Conservation (phyloP, 2,888 invertebrate species). For the Eumerus sabulonum region DNA sequence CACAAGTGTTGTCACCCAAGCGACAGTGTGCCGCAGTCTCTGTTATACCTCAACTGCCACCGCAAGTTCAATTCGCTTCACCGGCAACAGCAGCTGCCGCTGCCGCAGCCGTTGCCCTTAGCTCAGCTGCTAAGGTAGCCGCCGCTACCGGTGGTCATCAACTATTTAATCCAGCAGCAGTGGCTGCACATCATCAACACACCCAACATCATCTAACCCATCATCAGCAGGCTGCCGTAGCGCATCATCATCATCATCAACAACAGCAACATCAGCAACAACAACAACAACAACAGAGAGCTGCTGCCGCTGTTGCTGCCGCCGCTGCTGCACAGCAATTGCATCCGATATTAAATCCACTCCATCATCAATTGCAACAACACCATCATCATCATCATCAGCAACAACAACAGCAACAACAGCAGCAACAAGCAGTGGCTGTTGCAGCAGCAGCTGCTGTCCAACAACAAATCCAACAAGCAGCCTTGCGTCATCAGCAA, state of each 20-base stretch:
- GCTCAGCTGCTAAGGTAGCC: conserved; percentile 71
- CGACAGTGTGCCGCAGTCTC: conserved; percentile 79
- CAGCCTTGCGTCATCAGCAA: conserved; percentile 72
- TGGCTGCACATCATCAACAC: conserved; percentile 64
- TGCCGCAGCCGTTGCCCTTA: conserved; percentile 72
- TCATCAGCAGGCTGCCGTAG: conserved; percentile 67
- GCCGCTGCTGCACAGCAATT: conserved; percentile 76
- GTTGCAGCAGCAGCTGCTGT: conserved; percentile 65
- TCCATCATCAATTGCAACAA: conserved; percentile 72
- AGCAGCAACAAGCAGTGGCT: conserved; percentile 72
- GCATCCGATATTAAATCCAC: conserved; percentile 79
- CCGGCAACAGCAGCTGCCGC: conserved; percentile 78
- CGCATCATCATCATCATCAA: conserved; percentile 68
- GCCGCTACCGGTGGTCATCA: conserved; percentile 75
- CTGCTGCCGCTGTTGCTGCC: conserved; percentile 70
- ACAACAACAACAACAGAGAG: conserved; percentile 64
- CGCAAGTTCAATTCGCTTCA: conserved; percentile 73
- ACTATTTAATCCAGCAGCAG: conserved; percentile 72
- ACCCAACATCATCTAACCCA: conserved; percentile 74
- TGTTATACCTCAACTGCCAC: conserved; percentile 75
- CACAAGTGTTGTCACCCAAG: conserved; percentile 80
- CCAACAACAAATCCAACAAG: conserved; percentile 71
- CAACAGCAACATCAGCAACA: conserved; percentile 63
- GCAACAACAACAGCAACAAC: conserved; percentile 73
- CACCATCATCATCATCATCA: conserved; percentile 71